A percentile compares a stretch with the other conserved stretches of the same genome.
Conservation (phyloP, 92 coral and sea anemone genomes). For the Siderastrea radians region DNA sequence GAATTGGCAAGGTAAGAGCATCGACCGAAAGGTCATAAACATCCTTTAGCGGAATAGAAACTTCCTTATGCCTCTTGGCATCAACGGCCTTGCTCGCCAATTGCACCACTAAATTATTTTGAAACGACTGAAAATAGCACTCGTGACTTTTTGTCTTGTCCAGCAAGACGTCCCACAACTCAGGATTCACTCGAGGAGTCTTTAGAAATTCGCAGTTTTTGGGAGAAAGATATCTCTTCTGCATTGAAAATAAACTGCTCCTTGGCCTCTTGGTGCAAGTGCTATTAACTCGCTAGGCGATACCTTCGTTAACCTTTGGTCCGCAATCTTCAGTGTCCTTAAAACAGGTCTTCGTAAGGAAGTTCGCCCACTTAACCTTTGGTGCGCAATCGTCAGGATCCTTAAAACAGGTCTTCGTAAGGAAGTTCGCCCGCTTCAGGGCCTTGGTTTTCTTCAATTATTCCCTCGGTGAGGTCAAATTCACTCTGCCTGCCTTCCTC, state of each 20-base stretch:
- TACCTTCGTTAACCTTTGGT: no score
- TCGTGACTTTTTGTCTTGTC: slow-evolving; percentile 49
- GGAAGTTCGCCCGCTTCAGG: no score
- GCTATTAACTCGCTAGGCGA: slow-evolving; percentile 41
- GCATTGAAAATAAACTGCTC: slow-evolving; percentile 50
- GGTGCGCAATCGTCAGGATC: no score
- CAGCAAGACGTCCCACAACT: slow-evolving; percentile 60
- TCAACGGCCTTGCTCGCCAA: slow-evolving; percentile 49
- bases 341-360: no score
- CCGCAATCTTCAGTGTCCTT: no score
- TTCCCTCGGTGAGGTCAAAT: no score
- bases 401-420: no score
- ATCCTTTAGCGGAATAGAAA: slow-evolving; percentile 37
- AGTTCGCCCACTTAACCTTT: no score
- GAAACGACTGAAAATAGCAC: slow-evolving; percentile 45
- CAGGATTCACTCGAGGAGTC: slow-evolving; percentile 62
- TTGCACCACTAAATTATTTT: slow-evolving; percentile 42
- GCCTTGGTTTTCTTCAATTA: no score
- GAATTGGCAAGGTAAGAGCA: slow-evolving; percentile 55
- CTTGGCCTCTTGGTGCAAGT: slow-evolving; percentile 64
- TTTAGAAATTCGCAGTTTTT: slow-evolving; percentile 51
- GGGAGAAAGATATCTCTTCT: slow-evolving; percentile 53
- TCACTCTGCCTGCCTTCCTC: no score
- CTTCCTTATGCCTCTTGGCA: slow-evolving; percentile 49
- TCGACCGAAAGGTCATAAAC: slow-evolving; percentile 44